Evolutionary conservation across 2,113 vertebrate genomes (phyloP), one percentile per base, ranked within the genome.

Genomic region (Columba livia): DNA sequence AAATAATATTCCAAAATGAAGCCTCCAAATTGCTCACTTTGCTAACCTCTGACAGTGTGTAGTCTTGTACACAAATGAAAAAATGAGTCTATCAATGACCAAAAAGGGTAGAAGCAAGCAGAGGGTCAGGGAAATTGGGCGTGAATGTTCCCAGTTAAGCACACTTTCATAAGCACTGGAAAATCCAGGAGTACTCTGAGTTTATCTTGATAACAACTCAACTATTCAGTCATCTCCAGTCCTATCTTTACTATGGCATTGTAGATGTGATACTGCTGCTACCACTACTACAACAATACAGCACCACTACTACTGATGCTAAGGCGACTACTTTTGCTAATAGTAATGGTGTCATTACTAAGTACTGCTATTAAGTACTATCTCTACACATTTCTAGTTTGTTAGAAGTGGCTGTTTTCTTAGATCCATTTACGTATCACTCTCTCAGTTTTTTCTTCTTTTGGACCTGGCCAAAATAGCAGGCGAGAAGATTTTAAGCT

Each of bases 1-100:
- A 93, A 92, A 92, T 81, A 71, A 74, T 89, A 65, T 61, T 87
- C 78, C 50, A 53, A 89, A 85, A 85, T 57, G 65, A 94, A 89
- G 72, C 61, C 69, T 94, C 78, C 66, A 77, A 87, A 79, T 36
- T 79, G 24, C 78, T 60, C 69, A 34, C 44, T 81, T 95, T 73
- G 15, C 78, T 91, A 72, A 85, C 66, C 50, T 82, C 17, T 69
- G 83, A 48, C 36, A 57, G 29, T 31, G 38, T 51, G 24, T 71
- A 74, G 64, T 81, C 61, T 78, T 92, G 57, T 61, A 16, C n/a
- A 57, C 57, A 94, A 89, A 73, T 81, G 53, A 74, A 88, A 90
- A 90, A 86, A 90, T 16, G 5, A 56, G 18, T 38, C 34, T 81
- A 34, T 86, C 42, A 44, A 25, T 90, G 86, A 44, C 53, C 24